phyloP scores from a whole-genome alignment of 2,113 vertebrate genomes.

The Electrona antarctica region DNA sequence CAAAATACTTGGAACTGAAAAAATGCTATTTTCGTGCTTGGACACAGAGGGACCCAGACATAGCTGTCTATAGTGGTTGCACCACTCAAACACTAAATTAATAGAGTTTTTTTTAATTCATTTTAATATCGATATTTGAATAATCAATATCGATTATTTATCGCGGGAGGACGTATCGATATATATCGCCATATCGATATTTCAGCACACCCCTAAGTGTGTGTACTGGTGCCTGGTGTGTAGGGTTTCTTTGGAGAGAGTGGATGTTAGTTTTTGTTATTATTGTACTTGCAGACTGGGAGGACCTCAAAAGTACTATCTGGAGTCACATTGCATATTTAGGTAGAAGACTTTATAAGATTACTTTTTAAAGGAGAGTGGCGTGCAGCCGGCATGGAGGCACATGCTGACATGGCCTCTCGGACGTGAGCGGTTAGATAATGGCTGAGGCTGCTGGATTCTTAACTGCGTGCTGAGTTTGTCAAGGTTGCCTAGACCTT shows the following conservation, averaged over 20 bases:
- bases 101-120: no score
- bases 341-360: conserved; percentile 11
- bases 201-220: no score
- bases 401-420: background rate
- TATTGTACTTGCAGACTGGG: background rate
- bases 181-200: no score
- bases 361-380: conserved; percentile 4
- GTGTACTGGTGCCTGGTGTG: background rate
- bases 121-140: no score
- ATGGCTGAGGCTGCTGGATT: conserved; percentile 31
- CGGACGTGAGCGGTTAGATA: conserved; percentile 21
- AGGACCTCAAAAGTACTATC: background rate
- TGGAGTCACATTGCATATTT: conserved; percentile 8
- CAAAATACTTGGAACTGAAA: no score
- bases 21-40: no score
- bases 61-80: no score
- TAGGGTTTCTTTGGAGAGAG: background rate
- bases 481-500: conserved; percentile 42
- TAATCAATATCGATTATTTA: no score
- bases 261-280: background rate
- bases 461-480: conserved; percentile 6
- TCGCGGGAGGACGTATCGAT: no score
- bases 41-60: no score
- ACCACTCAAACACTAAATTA: no score
- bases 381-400: background rate